A percentile compares a stretch with the other conserved stretches of the same genome.
These are phyloP conservation scores for Torymus aiolomorphi DNA, from an alignment of 2,888 invertebrate genomes.

Conservation along the genomic window DNA sequence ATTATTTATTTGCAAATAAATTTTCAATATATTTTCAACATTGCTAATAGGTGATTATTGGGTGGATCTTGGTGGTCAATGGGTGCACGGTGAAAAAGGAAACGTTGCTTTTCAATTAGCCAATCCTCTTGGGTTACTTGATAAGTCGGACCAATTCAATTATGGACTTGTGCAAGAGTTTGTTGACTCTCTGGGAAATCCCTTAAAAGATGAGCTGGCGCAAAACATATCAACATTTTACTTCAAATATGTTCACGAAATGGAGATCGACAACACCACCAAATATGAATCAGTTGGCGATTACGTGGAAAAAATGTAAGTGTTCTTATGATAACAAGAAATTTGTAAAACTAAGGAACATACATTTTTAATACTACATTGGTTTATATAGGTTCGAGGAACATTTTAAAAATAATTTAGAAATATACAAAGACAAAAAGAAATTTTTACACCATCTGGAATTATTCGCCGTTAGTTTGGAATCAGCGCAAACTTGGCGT, in stretches of 20 bases:
- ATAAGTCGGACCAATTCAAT: conserved; percentile 12
- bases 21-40: no score
- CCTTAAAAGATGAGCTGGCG: neutral
- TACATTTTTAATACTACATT: neutral
- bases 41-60: conserved; percentile 59
- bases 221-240: conserved; percentile 12
- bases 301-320: conserved; percentile 36
- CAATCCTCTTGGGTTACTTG: conserved; percentile 63
- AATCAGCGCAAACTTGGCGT: conserved; percentile 55
- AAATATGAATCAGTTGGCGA: conserved; percentile 29
- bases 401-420: conserved; percentile 57
- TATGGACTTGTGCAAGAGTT: conserved; percentile 4
- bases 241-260: neutral
- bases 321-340: neutral
- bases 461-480: conserved; percentile 43
- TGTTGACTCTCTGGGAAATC: conserved; percentile 24
- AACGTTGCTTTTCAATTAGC: conserved; percentile 66
- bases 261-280: neutral
- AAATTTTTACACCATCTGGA: conserved; percentile 56
- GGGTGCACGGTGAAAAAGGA: conserved; percentile 66
- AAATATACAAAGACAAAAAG: conserved; percentile 51
- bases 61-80: conserved; percentile 68
- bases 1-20: no score
- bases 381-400: conserved; percentile 53
- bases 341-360: neutral